Base-by-base conservation (phyloP, 2,797 vertebrate species). In the Poeciliopsis infans region DNA sequence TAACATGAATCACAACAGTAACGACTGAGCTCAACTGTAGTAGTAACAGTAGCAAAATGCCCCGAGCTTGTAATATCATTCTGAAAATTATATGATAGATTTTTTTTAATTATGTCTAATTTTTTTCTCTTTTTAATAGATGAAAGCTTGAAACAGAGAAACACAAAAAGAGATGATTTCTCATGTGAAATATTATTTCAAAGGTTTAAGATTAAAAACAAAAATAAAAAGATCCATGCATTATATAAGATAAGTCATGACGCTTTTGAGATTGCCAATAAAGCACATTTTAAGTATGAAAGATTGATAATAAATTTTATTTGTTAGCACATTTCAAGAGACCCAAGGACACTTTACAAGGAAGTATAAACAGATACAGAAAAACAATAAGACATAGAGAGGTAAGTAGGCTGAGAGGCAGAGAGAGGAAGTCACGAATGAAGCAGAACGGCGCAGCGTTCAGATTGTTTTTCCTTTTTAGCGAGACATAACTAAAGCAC, bases 1-100 rank as follows among this genome's bases (percentile, higher is more conserved):
- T 31, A 76, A 75, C 71, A 45, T 3, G 72, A 80, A 76, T 45
- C 75, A 76, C 6, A 78, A 66, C 47, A 75, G 12, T 69, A 46
- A 51, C 68, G 28, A 71, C 10, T 68, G 36, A 78, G 74, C 51
- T 36, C 23, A 59, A 59, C 33, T 68, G 59, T 69, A 36, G 39
- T 25, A 72, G n/a, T 72, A 10, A 2, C 72, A 66, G 47, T 23
- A 12, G 49, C 12, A 31, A 61, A 33, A 61, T 59, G 1, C 13
- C 31, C 8, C 16, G 28, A 15, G 28, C 11, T 55, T 55, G 3
- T n/a, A 1, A 25, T 12, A 59, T 31, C 28, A 16, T 31, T 59
- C 13, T 31, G 13, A 59, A 61, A 6, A 61, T 31, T 16, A 7
- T 28, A 12, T 15, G 4, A 28, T 59, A 11, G 57, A 59, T 13